These are phyloP conservation scores for Drosophila anomelani DNA, from an alignment of 2,888 invertebrate genomes.

Conservation along the genomic window DNA sequence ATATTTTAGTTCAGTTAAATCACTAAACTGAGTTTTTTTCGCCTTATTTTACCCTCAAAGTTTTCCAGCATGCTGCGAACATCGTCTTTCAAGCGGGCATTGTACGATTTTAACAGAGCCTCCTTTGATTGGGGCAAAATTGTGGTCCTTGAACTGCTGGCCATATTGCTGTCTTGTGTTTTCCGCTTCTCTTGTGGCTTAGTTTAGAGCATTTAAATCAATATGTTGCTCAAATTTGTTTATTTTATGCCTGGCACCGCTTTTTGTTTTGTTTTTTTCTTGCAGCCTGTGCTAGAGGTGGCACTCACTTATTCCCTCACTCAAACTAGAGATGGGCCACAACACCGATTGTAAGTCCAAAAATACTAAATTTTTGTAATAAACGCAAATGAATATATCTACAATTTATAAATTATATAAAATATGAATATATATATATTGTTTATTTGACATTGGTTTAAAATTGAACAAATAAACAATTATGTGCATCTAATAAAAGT, in stretches of 20 bases:
- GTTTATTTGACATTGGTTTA: not conserved
- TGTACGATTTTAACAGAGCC: constrained; percentile 96
- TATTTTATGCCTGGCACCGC: not conserved
- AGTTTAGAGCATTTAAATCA: not conserved
- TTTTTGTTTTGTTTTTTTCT: constrained; percentile 3
- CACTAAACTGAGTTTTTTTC: too few species aligned
- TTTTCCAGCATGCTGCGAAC: constrained; percentile 99
- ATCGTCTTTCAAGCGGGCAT: constrained; percentile 97
- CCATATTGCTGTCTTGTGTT: constrained; percentile 37
- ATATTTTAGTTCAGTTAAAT: too few species aligned
- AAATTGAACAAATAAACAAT: not conserved
- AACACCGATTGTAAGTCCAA: not conserved
- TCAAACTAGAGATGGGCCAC: not conserved
- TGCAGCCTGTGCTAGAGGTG: not conserved
- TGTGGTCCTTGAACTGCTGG: constrained; percentile 48
- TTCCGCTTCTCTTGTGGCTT: not conserved
- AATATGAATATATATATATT: too few species aligned
- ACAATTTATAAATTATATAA: not conserved
- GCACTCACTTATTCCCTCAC: not conserved
- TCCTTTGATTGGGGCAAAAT: constrained; percentile 95
- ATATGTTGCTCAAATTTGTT: not conserved
- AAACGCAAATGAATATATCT: fast-evolving
- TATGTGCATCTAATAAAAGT: too few species aligned
- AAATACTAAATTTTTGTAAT: not conserved
- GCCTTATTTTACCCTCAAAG: constrained; percentile 90